These are phyloP conservation scores for Morus bassanus DNA, from an alignment of 2,797 vertebrate species.

Conservation along the genomic window DNA sequence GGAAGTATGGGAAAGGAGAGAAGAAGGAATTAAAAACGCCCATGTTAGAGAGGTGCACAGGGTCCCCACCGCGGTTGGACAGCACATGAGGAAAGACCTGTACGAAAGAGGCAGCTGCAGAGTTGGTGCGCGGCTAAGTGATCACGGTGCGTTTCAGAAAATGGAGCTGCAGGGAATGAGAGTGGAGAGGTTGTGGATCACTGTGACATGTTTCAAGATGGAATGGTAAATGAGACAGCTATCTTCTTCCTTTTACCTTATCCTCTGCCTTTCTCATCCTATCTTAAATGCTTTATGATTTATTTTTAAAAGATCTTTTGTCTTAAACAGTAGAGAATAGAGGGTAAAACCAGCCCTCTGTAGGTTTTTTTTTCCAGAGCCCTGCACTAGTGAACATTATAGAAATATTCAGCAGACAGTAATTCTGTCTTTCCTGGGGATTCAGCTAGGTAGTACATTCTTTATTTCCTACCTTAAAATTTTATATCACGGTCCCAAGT, in stretches of 20 bases:
- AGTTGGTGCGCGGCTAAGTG: neutral
- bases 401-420: neutral
- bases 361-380: neutral
- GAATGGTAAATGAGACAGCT: neutral
- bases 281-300: neutral
- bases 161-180: neutral
- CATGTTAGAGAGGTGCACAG: neutral
- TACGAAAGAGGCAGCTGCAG: neutral
- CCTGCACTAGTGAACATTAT: neutral
- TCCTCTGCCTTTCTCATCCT: neutral
- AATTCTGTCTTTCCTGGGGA: neutral
- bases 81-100: neutral
- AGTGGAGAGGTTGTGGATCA: neutral
- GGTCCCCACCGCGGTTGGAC: fast-evolving
- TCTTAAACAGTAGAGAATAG: neutral
- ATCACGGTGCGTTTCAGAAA: neutral
- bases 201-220: neutral
- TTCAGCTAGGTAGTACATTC: neutral
- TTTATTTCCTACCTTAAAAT: neutral
- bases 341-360: neutral
- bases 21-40: neutral
- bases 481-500: neutral
- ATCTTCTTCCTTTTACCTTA: neutral
- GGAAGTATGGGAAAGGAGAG: neutral
- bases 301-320: neutral